These are phyloP conservation scores for Dascyllus trimaculatus DNA, from an alignment of 2,113 vertebrate genomes.

Conservation along the genomic window DNA sequence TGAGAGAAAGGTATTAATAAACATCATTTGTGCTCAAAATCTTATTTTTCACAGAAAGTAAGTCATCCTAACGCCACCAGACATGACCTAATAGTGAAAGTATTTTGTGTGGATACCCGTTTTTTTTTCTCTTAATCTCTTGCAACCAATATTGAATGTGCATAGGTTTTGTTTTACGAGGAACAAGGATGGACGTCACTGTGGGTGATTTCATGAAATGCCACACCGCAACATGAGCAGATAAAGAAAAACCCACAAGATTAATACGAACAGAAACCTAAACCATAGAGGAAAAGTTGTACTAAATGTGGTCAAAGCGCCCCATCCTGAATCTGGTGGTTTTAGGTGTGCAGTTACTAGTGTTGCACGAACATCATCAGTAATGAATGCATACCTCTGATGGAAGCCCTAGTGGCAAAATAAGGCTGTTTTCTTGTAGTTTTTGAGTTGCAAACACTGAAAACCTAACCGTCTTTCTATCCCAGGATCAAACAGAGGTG, in stretches of 20 bases:
- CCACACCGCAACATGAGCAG: constrained; percentile 8
- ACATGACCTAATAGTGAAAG: constrained; percentile 16
- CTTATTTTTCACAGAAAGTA: background rate
- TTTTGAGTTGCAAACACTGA: background rate
- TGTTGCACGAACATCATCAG: background rate
- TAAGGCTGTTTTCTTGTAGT: background rate
- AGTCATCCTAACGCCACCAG: constrained; percentile 4
- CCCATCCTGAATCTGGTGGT: background rate
- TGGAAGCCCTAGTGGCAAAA: background rate
- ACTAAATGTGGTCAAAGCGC: background rate
- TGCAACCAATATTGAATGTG: background rate
- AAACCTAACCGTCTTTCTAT: constrained; percentile 4
- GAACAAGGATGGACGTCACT: constrained; percentile 12
- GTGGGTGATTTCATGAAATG: constrained; percentile 45
- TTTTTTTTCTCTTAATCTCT: background rate
- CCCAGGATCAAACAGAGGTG: constrained; percentile 81
- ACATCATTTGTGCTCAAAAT: background rate
- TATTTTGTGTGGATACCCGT: background rate
- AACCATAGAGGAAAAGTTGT: background rate
- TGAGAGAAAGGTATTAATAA: constrained; percentile 76
- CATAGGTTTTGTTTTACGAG: constrained; percentile 59
- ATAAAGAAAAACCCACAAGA: constrained; percentile 19
- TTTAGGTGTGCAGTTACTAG: background rate
- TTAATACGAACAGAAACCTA: constrained; percentile 40
- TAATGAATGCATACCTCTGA: background rate